Evolutionary conservation across 2,888 invertebrate genomes (phyloP).

Genomic region (Petrophora chlorosata): DNA sequence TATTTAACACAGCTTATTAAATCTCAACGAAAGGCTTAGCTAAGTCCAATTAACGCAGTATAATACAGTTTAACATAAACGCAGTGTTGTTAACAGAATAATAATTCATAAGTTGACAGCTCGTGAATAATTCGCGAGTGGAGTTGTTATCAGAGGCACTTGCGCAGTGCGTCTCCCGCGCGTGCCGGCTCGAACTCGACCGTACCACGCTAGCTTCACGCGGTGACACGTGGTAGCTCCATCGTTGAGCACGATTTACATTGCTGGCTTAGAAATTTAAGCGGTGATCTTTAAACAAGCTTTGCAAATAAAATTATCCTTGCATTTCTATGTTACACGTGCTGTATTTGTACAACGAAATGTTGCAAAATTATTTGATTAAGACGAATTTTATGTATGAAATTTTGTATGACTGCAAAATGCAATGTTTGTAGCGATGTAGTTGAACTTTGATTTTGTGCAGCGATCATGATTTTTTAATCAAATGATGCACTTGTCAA

Average conservation of each 20-base stretch:
- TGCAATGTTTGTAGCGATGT: too few species aligned
- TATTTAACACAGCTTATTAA: constrained; percentile 33
- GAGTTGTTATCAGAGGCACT: constrained; percentile 72
- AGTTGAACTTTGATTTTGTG: background rate
- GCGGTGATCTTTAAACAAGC: constrained; percentile 5
- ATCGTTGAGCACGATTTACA: constrained; percentile 50
- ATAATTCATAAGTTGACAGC: constrained; percentile 78
- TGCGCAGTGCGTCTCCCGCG: constrained; percentile 71
- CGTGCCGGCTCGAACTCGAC: constrained; percentile 59
- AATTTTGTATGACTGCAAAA: background rate
- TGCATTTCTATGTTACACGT: background rate
- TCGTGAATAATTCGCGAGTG: constrained; percentile 75
- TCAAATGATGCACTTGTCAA: constrained; percentile 48
- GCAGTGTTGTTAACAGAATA: constrained; percentile 65
- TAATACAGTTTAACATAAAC: constrained; percentile 59
- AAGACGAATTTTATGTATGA: background rate
- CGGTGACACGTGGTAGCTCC: constrained; percentile 32
- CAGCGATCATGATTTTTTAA: constrained; percentile 13
- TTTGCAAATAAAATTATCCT: background rate
- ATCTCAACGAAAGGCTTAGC: constrained; percentile 42
- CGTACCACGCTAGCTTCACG: constrained; percentile 43
- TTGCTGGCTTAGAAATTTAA: constrained; percentile 50
- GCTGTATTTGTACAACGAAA: background rate
- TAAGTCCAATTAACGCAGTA: constrained; percentile 53
- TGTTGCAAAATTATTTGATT: background rate